phyloP scores from a whole-genome alignment of 2,797 vertebrate genomes.

The Garrulus glandarius region DNA sequence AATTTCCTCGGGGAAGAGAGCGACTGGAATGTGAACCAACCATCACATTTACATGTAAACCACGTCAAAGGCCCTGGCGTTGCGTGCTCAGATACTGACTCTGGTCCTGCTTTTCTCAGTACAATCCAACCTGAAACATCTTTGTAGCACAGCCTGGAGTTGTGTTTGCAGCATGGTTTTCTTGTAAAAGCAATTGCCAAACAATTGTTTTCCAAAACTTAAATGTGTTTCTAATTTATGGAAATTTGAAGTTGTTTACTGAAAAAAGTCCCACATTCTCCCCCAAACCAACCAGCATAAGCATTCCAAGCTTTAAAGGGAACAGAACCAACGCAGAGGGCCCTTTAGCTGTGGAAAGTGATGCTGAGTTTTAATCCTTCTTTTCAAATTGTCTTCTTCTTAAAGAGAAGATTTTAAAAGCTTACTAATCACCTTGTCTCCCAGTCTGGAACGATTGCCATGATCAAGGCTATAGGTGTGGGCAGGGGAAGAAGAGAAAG shows the following conservation, averaged over 20 bases:
- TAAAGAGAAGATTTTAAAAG: background rate
- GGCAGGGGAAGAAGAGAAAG: background rate
- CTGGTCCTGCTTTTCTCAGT: background rate
- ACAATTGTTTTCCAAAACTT: slow-evolving; percentile 11
- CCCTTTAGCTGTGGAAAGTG: background rate
- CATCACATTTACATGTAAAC: background rate
- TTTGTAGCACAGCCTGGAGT: background rate
- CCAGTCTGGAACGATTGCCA: background rate
- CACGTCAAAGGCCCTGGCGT: background rate
- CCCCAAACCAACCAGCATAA: background rate
- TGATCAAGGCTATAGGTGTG: background rate
- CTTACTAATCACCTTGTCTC: background rate
- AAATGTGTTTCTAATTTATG: slow-evolving; percentile 38
- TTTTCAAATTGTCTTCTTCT: background rate
- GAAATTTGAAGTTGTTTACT: slow-evolving; percentile 8
- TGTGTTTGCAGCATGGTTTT: background rate
- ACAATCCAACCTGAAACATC: background rate
- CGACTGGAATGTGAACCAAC: background rate
- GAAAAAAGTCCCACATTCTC: background rate
- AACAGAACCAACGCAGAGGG: background rate
- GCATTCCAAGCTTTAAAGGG: slow-evolving; percentile 14
- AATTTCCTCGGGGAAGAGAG: background rate
- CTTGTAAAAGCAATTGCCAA: background rate
- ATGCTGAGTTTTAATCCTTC: background rate
- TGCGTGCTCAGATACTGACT: background rate